Evolutionary conservation across 2,888 invertebrate genomes (phyloP), one percentile per base, ranked within the genome.

Genomic region (Oligia strigilis): DNA sequence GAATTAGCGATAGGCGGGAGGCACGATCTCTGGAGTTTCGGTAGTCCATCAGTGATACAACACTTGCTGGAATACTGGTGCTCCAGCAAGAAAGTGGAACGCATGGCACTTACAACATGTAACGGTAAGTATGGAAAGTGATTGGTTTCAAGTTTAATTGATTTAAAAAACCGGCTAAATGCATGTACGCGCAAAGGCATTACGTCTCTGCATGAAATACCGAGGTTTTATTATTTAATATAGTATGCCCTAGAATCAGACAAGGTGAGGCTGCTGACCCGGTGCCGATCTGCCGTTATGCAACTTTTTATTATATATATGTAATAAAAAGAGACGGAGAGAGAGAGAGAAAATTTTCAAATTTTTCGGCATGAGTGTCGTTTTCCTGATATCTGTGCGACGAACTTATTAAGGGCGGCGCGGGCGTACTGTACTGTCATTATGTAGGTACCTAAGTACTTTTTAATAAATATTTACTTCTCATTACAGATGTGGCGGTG

Each of bases 401-500:
- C 2, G 17, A 8, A 1, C 13, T 55, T 13, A 17, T 19, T 29
- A n/a, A n/a, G 4, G 17, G 4, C 17, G 19, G 13, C 29, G 29
- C 29, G 29, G 29, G 29, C 13, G n/a, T 69, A 55, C 29, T 49
- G 19, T 19, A 46, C 29, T 70, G 13, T 6, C 19, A 46, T 29
- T 46, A 69, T 9, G 2, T 46, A 17, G 14, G 19, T 49, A 29
- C 11, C 46, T 46, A 29, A 29, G 29, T 29, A 46, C 5, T 19
- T 49, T 29, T 17, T 8, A 52, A 55, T 43, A 58, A 58, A 49
- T 29, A 17, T 55, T 14, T 23, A 9, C 29, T 69, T 52, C 11
- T 46, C 23, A 17, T 85, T 85, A 19, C 72, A 85, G 86, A 79
- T 75, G 23, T 85, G 43, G 71, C 14, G n/a, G 76, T 85, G 3